Base-by-base conservation (phyloP, 2,888 invertebrate species). In the Fragum fragum region DNA sequence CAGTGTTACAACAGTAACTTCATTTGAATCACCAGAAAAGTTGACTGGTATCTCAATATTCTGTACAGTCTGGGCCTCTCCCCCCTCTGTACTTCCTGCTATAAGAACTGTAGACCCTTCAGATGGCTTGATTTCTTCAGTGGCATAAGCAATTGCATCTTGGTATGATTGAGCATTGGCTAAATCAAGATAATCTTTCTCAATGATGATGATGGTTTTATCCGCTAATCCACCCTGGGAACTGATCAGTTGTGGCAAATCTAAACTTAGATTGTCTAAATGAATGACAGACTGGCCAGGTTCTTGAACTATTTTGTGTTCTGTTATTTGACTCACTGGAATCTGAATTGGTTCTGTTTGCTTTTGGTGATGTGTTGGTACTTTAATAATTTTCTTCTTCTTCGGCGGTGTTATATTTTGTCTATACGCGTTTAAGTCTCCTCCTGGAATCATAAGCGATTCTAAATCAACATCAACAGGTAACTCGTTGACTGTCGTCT, bases 401-500 rank as follows among this genome's bases (percentile, higher is more conserved):
- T 47, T 47, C 47, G 14, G 14, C 3, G 47, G 14, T 14, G n/a
- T n/a, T 5, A 16, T 18, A 2, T 3, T 47, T 16, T n/a, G 47
- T n/a, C 16, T 47, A n/a, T 47, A 47, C 2, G 14, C 47, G 3
- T 14, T 14, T 47, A 47, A 3, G 16, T 47, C 18, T 3, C 47
- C 47, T n/a, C 18, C 18, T 14, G 47, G 47, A 14, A 47, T 47
- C 47, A 47, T 47, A 2, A 47, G n/a, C n/a, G 47, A 47, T 32
- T 55, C 59, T 39, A 21, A n/a, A 61, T 73, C 61, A 16, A 42
- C 28, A 55, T 59, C 73, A 6, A 21, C 47, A 1, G 81, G 81
- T 23, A 81, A 28, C 14, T 70, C 75, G 29, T 55, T 66, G 0
- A 78, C 71, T n/a, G 74, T 66, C 6, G 73, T 79, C 21, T 57